Evolutionary conservation across 2,888 invertebrate species (phyloP).

Genomic region (Gryllus longicercus): DNA sequence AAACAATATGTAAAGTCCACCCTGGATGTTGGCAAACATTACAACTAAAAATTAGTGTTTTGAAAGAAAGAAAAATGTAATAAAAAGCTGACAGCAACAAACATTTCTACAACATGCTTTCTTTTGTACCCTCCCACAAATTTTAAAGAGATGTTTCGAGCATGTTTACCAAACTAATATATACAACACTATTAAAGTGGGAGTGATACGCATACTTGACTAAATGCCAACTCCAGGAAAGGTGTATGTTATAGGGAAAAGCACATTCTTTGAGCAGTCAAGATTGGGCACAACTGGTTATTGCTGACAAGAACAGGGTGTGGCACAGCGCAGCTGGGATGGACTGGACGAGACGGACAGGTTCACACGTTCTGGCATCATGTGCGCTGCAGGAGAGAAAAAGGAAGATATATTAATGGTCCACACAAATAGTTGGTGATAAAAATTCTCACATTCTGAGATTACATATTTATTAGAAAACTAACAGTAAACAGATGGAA

Average conservation of each 20-base stretch:
- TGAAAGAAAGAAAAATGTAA: background rate
- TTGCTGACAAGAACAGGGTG: background rate
- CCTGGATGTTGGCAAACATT: background rate
- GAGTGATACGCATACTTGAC: background rate
- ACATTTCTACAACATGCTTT: background rate
- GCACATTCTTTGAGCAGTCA: background rate
- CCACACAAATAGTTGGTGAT: no score
- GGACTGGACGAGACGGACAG: no score
- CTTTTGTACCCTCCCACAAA: background rate
- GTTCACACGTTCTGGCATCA: no score
- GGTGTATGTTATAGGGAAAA: no score
- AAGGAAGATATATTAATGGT: no score
- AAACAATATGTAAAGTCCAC: background rate
- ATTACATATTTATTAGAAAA: no score
- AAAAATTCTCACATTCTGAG: no score
- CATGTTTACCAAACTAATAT: background rate
- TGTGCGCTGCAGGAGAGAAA: no score
- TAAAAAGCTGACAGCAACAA: background rate
- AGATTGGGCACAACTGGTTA: conserved; percentile 2
- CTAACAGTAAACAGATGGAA: no score
- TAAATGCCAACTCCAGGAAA: background rate
- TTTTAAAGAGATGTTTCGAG: no score
- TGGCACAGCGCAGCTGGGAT: no score
- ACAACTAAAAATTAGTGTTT: background rate
- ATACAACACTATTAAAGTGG: background rate